These are phyloP conservation scores for Cetoscarus ocellatus DNA, from an alignment of 2,797 vertebrate species.

Conservation along the genomic window DNA sequence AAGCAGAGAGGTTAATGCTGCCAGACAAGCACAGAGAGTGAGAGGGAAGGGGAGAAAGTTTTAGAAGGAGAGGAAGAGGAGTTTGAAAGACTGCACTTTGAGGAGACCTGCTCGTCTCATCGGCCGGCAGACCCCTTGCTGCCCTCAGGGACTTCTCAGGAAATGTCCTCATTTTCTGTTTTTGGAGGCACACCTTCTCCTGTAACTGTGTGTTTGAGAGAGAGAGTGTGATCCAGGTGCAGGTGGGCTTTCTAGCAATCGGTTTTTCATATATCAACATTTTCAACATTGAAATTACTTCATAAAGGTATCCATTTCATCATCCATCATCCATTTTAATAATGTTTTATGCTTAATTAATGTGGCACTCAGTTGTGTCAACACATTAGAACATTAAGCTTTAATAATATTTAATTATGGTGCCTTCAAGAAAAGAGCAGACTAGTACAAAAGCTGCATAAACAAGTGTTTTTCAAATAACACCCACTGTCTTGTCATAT, in stretches of 20 bases:
- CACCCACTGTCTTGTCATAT: no score
- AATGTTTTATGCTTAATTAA: not conserved
- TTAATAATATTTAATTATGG: not conserved
- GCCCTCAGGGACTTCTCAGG: constrained; percentile 53
- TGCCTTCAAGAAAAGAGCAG: not conserved
- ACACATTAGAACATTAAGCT: not conserved
- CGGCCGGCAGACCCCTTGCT: constrained; percentile 30
- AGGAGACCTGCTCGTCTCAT: constrained; percentile 54
- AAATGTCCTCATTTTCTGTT: constrained; percentile 77
- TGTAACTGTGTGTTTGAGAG: constrained; percentile 4
- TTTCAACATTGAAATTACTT: no score
- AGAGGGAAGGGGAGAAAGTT: not conserved
- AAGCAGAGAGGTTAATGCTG: constrained; percentile 45
- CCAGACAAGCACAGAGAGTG: constrained; percentile 8
- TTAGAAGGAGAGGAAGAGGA: constrained; percentile 31
- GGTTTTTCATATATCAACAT: not conserved
- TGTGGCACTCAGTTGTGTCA: not conserved
- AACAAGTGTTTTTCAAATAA: no score
- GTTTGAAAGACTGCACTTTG: constrained; percentile 52
- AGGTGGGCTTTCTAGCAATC: constrained; percentile 31
- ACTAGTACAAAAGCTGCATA: no score
- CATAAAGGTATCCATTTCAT: no score
- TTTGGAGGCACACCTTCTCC: constrained; percentile 46
- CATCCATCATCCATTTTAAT: no score
- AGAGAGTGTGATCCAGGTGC: constrained; percentile 31